These are phyloP conservation scores for Amiota minor DNA, from an alignment of 2,888 invertebrate genomes.

Conservation along the genomic window DNA sequence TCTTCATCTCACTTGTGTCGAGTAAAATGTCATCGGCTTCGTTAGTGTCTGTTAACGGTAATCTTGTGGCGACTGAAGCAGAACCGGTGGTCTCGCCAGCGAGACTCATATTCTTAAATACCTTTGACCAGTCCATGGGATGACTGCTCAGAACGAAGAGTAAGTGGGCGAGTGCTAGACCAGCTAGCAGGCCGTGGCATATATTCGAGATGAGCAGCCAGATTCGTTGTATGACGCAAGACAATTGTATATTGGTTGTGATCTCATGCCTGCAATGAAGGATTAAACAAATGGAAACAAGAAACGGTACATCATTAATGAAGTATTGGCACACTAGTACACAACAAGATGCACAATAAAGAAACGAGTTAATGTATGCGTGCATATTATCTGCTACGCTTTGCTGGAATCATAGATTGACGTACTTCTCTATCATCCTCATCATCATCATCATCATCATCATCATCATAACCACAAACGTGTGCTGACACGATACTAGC, in stretches of 20 bases:
- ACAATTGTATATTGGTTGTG: conserved; percentile 70
- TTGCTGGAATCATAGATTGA: background rate
- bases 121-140: conserved; percentile 72
- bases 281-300: background rate
- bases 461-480: too few relatives aligned
- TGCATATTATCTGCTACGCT: too few relatives aligned
- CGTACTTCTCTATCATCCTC: conserved; percentile 27
- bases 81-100: conserved; percentile 63
- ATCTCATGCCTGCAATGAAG: conserved; percentile 61
- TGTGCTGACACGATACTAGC: too few relatives aligned
- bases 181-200: conserved; percentile 77
- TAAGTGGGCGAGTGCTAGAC: conserved; percentile 74
- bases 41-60: conserved; percentile 27
- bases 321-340: background rate
- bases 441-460: background rate
- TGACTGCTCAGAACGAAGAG: conserved; percentile 72
- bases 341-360: background rate
- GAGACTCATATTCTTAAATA: conserved; percentile 64
- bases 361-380: background rate
- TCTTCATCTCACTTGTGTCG: background rate
- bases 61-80: conserved; percentile 34
- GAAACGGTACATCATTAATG: background rate
- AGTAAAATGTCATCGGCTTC: conserved; percentile 38
- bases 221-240: conserved; percentile 75
- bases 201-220: conserved; percentile 76